Evolutionary conservation across 2,113 vertebrate genomes (phyloP).

Genomic region (Mionectes macconnelli): DNA sequence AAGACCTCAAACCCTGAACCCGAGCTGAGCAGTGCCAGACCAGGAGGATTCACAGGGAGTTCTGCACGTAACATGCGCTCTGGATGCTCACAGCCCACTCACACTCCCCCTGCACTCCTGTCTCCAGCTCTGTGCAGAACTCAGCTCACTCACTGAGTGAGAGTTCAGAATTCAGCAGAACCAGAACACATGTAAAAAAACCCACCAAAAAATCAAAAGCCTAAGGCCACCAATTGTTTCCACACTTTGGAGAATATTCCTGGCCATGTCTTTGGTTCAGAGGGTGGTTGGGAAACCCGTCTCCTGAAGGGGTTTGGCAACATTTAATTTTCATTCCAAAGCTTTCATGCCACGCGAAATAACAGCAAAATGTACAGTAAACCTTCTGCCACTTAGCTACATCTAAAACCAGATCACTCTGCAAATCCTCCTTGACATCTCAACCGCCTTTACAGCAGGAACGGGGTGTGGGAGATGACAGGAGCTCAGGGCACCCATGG

Average conservation of each 20-base stretch:
- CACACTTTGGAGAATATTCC: neutral
- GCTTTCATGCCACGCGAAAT: rapidly evolving
- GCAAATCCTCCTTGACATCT: neutral
- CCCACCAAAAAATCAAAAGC: neutral
- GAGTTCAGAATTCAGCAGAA: neutral
- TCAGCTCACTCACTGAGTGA: neutral
- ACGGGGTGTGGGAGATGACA: neutral
- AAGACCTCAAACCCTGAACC: neutral
- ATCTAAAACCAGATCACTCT: neutral
- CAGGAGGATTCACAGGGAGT: neutral
- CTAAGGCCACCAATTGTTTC: neutral
- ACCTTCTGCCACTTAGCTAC: neutral
- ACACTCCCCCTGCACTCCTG: rapidly evolving
- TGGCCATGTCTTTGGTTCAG: neutral
- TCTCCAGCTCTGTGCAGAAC: neutral
- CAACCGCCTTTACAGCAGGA: rapidly evolving
- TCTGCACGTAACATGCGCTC: rapidly evolving
- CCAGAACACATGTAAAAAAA: neutral
- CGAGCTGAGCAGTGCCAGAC: neutral
- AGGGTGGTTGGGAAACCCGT: neutral
- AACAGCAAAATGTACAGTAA: neutral
- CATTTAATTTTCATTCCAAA: neutral
- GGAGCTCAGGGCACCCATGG: neutral
- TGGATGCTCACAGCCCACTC: neutral
- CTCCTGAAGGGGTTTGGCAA: neutral